Evolutionary conservation across 2,113 vertebrate species (phyloP), one percentile per base, ranked within the genome.

Genomic region (Chloropsis hardwickii): DNA sequence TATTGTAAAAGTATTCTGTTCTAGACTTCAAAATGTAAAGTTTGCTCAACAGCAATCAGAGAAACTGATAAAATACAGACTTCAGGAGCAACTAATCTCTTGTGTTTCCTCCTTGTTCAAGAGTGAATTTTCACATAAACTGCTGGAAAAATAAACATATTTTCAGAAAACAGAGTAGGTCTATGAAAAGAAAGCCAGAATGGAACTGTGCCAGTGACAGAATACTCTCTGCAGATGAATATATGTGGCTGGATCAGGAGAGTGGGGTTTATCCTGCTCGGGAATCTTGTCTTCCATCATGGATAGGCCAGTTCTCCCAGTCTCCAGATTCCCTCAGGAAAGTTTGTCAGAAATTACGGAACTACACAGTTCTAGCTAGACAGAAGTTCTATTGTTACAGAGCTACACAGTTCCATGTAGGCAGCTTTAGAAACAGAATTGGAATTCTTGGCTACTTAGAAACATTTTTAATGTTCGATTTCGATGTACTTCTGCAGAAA

Each of bases 221-320:
- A 76, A 45, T 9, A 2, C 1, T 57, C 44, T 33, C 64, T 67
- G 12, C 31, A 24, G 45, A 15, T 1, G 5, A 25, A 29, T 14
- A 10, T 5, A 3, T 3, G 53, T 10, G 40, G 33, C 57, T 69
- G 71, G 33, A 53, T 73, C 27, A 62, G 67, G 29, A 69, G 2
- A 8, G 14, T 17, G 66, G 56, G 13, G 6, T 53, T 87, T 13
- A 15, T 72, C 27, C 57, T 86, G 33, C 58, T 60, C 4, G 0
- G n/a, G 53, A 79, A 14, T n/a, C 27, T 81, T 2, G 0, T 40
- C 31, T 33, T 56, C 76, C 19, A 9, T 22, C 5, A 3, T 0
- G 18, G 44, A 18, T 4, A 64, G 50, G 57, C 4, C 12, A 4
- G 0, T 76, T 33, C 48, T 86, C 51, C 62, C 64, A 14, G 21